Base-by-base conservation (phyloP, 2,113 vertebrate genomes). In the Rafetus swinhoei region DNA sequence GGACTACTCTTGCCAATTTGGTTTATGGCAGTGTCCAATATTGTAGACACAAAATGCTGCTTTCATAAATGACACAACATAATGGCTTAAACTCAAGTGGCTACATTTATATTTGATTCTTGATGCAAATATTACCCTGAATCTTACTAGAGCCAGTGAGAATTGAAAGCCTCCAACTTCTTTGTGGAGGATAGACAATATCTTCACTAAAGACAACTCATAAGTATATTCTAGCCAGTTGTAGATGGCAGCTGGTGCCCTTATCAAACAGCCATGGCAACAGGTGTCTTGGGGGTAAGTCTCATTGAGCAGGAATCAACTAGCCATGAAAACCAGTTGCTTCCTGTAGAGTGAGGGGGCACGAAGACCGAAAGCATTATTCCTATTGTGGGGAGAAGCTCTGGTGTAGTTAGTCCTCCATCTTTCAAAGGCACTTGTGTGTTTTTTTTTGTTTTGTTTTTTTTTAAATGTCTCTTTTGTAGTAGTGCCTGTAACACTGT, bases 41-140 rank as follows among this genome's bases (percentile, higher is more conserved):
- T 7, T 39, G 6, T 25, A 50, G 25, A 50, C 12, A 24, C 35
- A 19, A 35, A 72, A 35, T 45, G 74, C 10, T 76, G 24, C 27
- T 76, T 60, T 90, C 52, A 81, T 0, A 0, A 90, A 55, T 9
- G 79, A 12, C 15, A 79, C 29, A 1, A 1, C 25, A 22, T 39
- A 76, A 76, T 22, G 72, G 21, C 21, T 76, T 35, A 39, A 45
- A 76, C 1, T 19, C 32, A n/a, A 21, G 10, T 72, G 19, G 35
- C 22, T 21, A 76, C 3, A 13, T 7, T 35, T 72, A 9, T n/a
- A n/a, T 72, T 65, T 65, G 29, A 65, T 65, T 32, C 32, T 65
- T 65, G 6, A 65, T 65, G 62, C 62, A 76, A 24, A 22, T n/a
- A 24, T n/a, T 24, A 22, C 29, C 62, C 13, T 24, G 35, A 45